Percentiles rank a stretch among this genome's conserved stretches.
Evolutionary conservation across 2,797 vertebrate species (phyloP).

Genomic region (Myioborus miniatus): DNA sequence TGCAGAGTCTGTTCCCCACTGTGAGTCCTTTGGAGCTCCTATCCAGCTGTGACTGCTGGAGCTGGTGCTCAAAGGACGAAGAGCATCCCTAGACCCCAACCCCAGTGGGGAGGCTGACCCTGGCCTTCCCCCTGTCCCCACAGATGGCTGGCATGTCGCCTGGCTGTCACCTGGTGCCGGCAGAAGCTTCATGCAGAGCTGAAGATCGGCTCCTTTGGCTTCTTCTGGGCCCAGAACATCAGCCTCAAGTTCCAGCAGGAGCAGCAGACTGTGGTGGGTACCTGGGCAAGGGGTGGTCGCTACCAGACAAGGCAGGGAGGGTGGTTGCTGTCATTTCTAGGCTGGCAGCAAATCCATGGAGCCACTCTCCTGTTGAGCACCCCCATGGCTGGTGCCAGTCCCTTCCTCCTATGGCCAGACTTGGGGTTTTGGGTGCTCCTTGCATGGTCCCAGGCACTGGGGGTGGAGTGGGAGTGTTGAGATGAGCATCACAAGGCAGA

Average conservation of each 20-base stretch:
- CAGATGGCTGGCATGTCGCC: conserved; percentile 88
- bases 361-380: not conserved
- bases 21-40: not conserved
- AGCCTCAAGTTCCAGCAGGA: conserved; percentile 91
- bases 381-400: not conserved
- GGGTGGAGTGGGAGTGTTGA: accelerated
- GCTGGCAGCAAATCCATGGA: not conserved
- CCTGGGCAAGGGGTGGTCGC: accelerated
- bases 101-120: not conserved
- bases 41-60: not conserved
- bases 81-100: not conserved
- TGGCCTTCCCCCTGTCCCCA: not conserved
- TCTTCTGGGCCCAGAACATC: conserved; percentile 90
- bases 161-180: conserved; percentile 86
- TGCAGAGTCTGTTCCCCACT: not conserved
- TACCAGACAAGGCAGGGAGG: not conserved
- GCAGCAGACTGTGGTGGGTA: conserved; percentile 91
- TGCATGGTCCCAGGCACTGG: not conserved
- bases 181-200: conserved; percentile 87
- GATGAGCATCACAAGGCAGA: not conserved
- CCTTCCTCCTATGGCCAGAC: not conserved
- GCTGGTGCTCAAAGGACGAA: accelerated
- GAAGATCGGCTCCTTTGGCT: conserved; percentile 89
- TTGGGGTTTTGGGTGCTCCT: not conserved
- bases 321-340: not conserved